A percentile compares a stretch with the other conserved stretches of the same genome.
These are phyloP conservation scores for Forbesichthys agassizii DNA, from an alignment of 2,113 vertebrate species.

Conservation along the genomic window DNA sequence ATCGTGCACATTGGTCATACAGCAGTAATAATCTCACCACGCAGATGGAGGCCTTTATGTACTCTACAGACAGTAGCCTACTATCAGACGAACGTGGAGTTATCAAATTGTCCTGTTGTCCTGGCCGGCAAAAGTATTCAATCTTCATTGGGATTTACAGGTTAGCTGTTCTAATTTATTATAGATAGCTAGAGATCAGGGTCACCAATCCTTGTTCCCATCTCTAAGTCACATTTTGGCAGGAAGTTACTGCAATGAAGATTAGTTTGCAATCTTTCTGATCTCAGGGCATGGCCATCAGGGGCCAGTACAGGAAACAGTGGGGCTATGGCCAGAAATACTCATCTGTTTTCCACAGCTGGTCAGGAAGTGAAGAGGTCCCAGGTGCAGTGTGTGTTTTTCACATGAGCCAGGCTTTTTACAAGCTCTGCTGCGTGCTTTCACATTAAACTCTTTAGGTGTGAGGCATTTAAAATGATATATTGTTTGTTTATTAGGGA, in stretches of 20 bases:
- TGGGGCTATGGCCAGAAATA: conserved; percentile 41
- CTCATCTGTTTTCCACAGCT: conserved; percentile 40
- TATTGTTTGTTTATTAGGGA: conserved; percentile 50
- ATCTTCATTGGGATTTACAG: no score
- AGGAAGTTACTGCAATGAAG: conserved; percentile 62
- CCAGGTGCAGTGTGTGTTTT: conserved; percentile 36
- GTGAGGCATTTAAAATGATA: conserved; percentile 24
- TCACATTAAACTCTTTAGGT: conserved; percentile 29
- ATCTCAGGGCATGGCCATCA: conserved; percentile 41
- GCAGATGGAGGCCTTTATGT: no score
- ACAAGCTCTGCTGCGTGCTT: conserved; percentile 31
- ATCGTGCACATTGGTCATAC: no score
- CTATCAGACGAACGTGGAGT: no score
- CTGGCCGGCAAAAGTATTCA: no score
- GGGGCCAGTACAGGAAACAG: conserved; percentile 64
- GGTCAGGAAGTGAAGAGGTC: conserved; percentile 57
- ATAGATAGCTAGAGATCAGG: conserved; percentile 7
- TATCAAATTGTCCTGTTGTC: no score
- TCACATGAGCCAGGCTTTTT: conserved; percentile 42
- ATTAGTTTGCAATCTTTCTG: conserved; percentile 39
- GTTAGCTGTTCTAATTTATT: not conserved
- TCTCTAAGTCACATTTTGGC: conserved; percentile 35
- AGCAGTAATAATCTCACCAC: no score
- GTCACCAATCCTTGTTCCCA: conserved; percentile 52
- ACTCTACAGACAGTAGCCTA: no score